phyloP scores from a whole-genome alignment of 1,140 invertebrate species.

The Pseudomyrmex flavicornis region DNA sequence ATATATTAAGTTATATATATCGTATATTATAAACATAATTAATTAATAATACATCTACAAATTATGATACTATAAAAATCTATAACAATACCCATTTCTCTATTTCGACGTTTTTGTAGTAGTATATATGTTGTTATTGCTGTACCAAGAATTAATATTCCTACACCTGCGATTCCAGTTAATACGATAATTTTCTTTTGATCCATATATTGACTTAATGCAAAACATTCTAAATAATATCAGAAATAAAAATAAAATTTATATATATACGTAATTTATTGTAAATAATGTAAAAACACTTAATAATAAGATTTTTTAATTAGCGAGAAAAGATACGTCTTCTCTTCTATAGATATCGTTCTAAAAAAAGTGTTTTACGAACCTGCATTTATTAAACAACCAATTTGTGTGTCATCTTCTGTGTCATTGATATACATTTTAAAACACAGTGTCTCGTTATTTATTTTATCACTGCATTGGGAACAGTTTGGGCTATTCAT shows the following conservation, averaged over 20 bases:
- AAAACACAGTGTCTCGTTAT: conserved; percentile 55
- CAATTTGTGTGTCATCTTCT: conserved; percentile 6
- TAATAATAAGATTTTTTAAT: too few relatives aligned
- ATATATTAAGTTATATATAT: background rate
- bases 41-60: too few relatives aligned
- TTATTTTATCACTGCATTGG: conserved; percentile 32
- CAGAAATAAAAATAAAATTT: background rate
- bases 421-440: background rate
- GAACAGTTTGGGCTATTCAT: conserved; percentile 44
- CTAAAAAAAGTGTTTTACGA: conserved; percentile 13
- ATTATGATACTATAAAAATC: background rate
- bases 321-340: too few relatives aligned
- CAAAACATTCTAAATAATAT: conserved; percentile 16
- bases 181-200: background rate
- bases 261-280: background rate
- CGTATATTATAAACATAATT: too few relatives aligned
- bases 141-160: conserved; percentile 23
- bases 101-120: conserved; percentile 30
- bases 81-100: background rate
- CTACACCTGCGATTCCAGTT: conserved; percentile 5
- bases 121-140: conserved; percentile 1
- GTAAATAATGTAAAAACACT: too few relatives aligned
- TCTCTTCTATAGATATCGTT: too few relatives aligned
- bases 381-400: conserved; percentile 61
- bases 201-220: background rate